Evolutionary conservation across 2,113 vertebrate species (phyloP).

Genomic region (Natator depressus): DNA sequence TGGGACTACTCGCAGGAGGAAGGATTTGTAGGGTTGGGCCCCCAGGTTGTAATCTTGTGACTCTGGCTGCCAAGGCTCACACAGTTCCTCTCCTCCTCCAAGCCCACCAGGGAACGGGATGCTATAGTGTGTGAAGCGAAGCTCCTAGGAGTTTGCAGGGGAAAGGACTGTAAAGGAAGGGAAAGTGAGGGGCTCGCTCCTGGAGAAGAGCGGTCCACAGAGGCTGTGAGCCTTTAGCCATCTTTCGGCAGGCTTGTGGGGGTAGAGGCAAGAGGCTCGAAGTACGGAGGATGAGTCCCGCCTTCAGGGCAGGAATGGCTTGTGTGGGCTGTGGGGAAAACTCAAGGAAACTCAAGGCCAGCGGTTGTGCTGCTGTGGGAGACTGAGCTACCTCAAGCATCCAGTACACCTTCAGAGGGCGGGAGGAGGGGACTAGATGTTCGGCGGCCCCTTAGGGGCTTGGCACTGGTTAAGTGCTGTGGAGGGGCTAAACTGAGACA

Average conservation of each 20-base stretch:
- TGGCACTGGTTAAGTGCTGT: background rate
- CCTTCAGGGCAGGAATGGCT: background rate
- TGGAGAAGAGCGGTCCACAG: background rate
- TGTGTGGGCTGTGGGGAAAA: background rate
- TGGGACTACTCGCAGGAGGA: too few species aligned
- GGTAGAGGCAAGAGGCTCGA: background rate
- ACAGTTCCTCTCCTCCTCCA: background rate
- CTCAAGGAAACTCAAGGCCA: background rate
- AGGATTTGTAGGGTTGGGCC: too few species aligned
- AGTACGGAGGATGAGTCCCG: background rate
- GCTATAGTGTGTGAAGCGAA: background rate
- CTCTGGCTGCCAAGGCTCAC: background rate
- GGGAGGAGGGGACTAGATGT: background rate
- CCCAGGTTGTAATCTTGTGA: background rate
- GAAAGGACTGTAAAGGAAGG: background rate
- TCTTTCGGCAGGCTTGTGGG: background rate
- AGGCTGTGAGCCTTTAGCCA: background rate
- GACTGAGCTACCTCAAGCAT: background rate
- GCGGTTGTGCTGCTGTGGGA: background rate
- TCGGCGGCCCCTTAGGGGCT: background rate
- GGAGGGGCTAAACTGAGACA: background rate
- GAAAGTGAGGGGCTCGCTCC: background rate
- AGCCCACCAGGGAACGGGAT: background rate
- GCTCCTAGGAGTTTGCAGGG: background rate
- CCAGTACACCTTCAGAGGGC: background rate